phyloP scores from a whole-genome alignment of 64 coral and sea anemone genomes.

The Stichodactyla mertensii region DNA sequence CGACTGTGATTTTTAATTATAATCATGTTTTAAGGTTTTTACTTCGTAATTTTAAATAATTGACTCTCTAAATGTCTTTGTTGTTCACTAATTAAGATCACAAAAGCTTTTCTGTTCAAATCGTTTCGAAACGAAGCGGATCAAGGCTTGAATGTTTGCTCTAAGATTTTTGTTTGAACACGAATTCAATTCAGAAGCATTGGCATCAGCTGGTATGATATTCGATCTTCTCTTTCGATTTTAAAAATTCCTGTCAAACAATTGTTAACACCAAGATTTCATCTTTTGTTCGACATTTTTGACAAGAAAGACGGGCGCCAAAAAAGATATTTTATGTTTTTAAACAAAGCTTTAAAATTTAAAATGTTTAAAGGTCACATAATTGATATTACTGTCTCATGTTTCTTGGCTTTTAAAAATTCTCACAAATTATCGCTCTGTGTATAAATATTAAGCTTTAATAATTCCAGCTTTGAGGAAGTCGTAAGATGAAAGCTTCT shows the following conservation, averaged over 20 bases:
- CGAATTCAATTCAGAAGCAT: background rate
- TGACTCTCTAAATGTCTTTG: background rate
- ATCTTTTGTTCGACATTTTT: too few relatives aligned
- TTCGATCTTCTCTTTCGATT: too few relatives aligned
- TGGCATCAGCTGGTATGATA: background rate
- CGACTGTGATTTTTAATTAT: background rate
- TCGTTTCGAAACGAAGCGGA: background rate
- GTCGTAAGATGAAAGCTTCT: background rate
- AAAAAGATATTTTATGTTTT: too few relatives aligned
- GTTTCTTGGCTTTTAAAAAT: too few relatives aligned
- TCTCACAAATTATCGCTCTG: too few relatives aligned
- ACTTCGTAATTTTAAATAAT: background rate
- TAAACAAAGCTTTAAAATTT: too few relatives aligned
- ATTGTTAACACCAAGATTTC: too few relatives aligned
- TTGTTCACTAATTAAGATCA: conserved; percentile 6
- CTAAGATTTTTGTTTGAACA: background rate
- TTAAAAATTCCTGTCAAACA: too few relatives aligned
- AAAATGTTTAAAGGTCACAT: too few relatives aligned
- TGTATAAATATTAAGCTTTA: too few relatives aligned
- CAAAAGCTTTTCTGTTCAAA: background rate
- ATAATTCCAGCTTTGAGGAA: background rate
- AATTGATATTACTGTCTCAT: too few relatives aligned
- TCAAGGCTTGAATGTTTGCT: background rate
- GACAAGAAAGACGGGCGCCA: too few relatives aligned
- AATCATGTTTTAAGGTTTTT: background rate